Evolutionary conservation across 2,888 invertebrate genomes (phyloP).

Genomic region (Dicycla oo): DNA sequence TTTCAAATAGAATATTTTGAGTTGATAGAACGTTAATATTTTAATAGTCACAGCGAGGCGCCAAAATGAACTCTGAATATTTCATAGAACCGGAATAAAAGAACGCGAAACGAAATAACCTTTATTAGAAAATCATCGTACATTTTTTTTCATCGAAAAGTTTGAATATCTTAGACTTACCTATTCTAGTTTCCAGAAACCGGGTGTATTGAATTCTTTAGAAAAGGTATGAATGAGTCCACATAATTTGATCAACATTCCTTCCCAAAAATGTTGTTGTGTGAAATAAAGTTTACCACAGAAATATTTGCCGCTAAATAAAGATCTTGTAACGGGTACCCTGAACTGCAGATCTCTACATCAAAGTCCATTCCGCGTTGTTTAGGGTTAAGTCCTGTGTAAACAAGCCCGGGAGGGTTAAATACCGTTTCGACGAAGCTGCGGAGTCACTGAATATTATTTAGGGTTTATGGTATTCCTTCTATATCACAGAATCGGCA

Average conservation of each 20-base stretch:
- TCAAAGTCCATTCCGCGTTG: slow-evolving; percentile 26
- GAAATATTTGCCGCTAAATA: slow-evolving; percentile 13
- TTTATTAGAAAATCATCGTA: background rate
- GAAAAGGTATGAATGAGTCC: background rate
- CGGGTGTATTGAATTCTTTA: background rate
- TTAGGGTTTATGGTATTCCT: slow-evolving; percentile 26
- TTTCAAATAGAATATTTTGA: background rate
- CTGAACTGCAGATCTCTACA: slow-evolving; percentile 19
- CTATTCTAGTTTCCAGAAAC: background rate
- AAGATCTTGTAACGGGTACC: slow-evolving; percentile 25
- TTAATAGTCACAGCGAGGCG: background rate
- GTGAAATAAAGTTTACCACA: background rate
- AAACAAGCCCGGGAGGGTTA: slow-evolving; percentile 36
- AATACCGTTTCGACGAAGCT: slow-evolving; percentile 33
- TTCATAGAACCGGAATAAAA: background rate
- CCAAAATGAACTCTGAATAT: slow-evolving; percentile 8
- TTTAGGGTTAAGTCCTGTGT: slow-evolving; percentile 40
- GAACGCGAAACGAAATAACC: background rate
- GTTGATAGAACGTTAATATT: background rate
- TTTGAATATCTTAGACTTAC: background rate
- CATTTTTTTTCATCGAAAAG: background rate
- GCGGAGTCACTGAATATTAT: slow-evolving; percentile 42
- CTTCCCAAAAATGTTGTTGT: background rate
- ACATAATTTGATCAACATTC: background rate
- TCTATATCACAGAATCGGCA: slow-evolving; percentile 19